Evolutionary conservation across 2,888 invertebrate species (phyloP), one percentile per base, ranked within the genome.

Genomic region (Sinotaia quadrata): DNA sequence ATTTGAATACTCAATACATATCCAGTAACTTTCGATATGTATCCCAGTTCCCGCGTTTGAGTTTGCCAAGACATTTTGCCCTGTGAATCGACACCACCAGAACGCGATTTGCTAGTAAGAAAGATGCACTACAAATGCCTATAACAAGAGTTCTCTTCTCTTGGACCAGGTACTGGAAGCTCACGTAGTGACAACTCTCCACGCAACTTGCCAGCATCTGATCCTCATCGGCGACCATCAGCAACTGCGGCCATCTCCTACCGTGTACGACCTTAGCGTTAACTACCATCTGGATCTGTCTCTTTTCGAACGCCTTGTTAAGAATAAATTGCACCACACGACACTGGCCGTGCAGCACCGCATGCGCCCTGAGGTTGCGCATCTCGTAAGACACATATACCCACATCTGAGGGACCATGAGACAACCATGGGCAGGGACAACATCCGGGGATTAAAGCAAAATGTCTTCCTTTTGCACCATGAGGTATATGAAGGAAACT

Each of bases 151-250:
- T n/a, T n/a, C n/a, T n/a, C n/a, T n/a, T n/a, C n/a, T n/a, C n/a
- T n/a, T n/a, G n/a, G n/a, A n/a, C n/a, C 44, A 95, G 89, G 93
- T 95, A 0, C 87, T 95, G 49, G 96, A 96, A 85, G 91, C 93
- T 0, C 95, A 96, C 84, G 91, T 95, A 15, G 89, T 95, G 0
- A 92, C 93, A 0, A 92, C 94, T 0, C 88, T 96, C n/a, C 93
- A 93, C 0, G 87, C 90, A 31, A 87, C 91, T 59, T 93, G 94
- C 71, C 90, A 95, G 84, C 96, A 96, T 85, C 90, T 95, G 0
- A 93, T 96, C 80, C 90, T 95, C 15, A 94, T 96, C 71, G 95
- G 85, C 49, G 95, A 95, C 87, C 95, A 95, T 84, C 91, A 93
- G 84, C 95, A 95, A 82, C 89, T 95, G 0, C 90, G 92, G 51